These are phyloP conservation scores for Subanguina moxae DNA, from an alignment of 1,140 invertebrate genomes.

Conservation along the genomic window DNA sequence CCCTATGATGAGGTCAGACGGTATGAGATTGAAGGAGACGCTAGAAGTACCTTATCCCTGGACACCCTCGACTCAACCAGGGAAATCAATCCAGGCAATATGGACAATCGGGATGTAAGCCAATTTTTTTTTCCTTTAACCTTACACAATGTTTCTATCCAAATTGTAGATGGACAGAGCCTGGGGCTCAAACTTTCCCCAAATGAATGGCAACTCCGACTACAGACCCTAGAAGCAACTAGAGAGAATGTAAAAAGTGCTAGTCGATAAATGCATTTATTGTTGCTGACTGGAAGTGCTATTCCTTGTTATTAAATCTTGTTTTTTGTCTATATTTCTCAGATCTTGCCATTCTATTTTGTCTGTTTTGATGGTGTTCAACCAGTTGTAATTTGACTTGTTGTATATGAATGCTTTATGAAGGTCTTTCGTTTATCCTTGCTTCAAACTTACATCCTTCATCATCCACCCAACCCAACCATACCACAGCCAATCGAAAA, in stretches of 20 bases:
- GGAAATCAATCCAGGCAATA: slow-evolving; percentile 17
- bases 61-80: slow-evolving; percentile 51
- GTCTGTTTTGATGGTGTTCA: neutral
- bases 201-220: neutral
- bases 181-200: neutral
- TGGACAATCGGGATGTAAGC: slow-evolving; percentile 32
- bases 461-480: too few species aligned
- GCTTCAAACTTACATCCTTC: too few species aligned
- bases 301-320: neutral
- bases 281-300: neutral
- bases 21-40: slow-evolving; percentile 57
- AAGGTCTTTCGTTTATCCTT: too few species aligned
- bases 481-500: too few species aligned
- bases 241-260: neutral
- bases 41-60: slow-evolving; percentile 52
- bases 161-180: neutral
- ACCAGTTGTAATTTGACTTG: neutral
- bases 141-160: neutral
- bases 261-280: too few species aligned
- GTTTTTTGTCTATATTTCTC: neutral
- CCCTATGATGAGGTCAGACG: slow-evolving; percentile 58
- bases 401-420: too few species aligned
- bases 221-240: neutral
- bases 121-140: neutral
- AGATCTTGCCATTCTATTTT: neutral